These are phyloP conservation scores for Vanessa atalanta DNA, from an alignment of 1,140 invertebrate genomes.

Conservation along the genomic window DNA sequence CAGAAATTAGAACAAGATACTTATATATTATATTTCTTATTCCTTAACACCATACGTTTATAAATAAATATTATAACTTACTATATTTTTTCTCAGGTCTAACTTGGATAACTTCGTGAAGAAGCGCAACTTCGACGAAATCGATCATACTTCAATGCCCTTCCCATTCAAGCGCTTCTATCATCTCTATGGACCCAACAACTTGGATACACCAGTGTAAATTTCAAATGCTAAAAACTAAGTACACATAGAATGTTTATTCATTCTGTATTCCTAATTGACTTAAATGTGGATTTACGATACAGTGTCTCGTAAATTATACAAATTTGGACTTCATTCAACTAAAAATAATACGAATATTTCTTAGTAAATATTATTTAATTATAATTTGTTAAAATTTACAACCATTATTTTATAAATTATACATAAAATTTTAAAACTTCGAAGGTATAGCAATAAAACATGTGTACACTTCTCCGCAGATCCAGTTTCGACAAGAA, in stretches of 20 bases:
- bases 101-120: slow-evolving; percentile 74
- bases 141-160: slow-evolving; percentile 79
- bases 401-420: too few species aligned
- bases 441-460: too few species aligned
- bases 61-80: not conserved
- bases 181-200: slow-evolving; percentile 57
- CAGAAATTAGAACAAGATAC: too few species aligned
- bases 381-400: not conserved
- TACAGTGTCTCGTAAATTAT: not conserved
- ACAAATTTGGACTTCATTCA: too few species aligned
- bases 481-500: slow-evolving; percentile 70
- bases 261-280: slow-evolving; percentile 6
- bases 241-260: not conserved
- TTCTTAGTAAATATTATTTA: too few species aligned
- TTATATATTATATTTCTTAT: too few species aligned
- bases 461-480: slow-evolving; percentile 24
- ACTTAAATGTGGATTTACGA: not conserved
- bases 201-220: slow-evolving; percentile 60
- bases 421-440: too few species aligned
- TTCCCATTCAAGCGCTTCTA: slow-evolving; percentile 71
- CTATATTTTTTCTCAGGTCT: slow-evolving; percentile 47
- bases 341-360: too few species aligned
- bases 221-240: slow-evolving; percentile 28
- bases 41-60: too few species aligned
- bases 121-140: slow-evolving; percentile 83